Percentiles rank a stretch among this genome's conserved stretches.
These are phyloP conservation scores for Cheumatopsyche charites DNA, from an alignment of 1,140 invertebrate species.

Conservation along the genomic window DNA sequence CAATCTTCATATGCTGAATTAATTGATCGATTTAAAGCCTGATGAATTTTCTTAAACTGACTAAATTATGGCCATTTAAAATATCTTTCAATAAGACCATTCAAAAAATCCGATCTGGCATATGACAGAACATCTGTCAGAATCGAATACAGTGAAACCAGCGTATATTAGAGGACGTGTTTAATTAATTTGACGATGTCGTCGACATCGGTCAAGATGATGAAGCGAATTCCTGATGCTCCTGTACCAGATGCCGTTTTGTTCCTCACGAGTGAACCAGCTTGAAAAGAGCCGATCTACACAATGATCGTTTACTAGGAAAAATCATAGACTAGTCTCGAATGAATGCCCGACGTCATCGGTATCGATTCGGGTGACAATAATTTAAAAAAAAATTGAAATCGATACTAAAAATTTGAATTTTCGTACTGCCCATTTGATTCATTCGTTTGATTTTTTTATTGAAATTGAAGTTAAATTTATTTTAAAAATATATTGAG, in stretches of 20 bases:
- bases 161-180: too few species aligned
- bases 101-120: too few species aligned
- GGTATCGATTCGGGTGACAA: background rate
- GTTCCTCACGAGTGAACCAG: slow-evolving; percentile 11
- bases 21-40: too few species aligned
- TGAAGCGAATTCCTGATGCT: slow-evolving; percentile 7
- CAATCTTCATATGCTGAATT: too few species aligned
- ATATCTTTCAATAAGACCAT: too few species aligned
- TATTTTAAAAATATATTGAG: background rate
- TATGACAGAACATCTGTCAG: too few species aligned
- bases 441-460: background rate
- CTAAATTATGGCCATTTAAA: too few species aligned
- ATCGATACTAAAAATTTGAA: background rate
- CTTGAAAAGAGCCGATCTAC: slow-evolving; percentile 6
- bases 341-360: slow-evolving; percentile 6
- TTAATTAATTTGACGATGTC: slow-evolving; percentile 16
- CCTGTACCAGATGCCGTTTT: background rate
- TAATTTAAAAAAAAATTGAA: background rate
- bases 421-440: background rate
- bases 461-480: background rate
- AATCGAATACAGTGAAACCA: too few species aligned
- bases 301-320: slow-evolving; percentile 22
- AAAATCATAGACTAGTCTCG: slow-evolving; percentile 1
- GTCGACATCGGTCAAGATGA: background rate
- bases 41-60: too few species aligned